Evolutionary conservation across 2,113 vertebrate genomes (phyloP).

Genomic region (Hippopotamus amphibius): DNA sequence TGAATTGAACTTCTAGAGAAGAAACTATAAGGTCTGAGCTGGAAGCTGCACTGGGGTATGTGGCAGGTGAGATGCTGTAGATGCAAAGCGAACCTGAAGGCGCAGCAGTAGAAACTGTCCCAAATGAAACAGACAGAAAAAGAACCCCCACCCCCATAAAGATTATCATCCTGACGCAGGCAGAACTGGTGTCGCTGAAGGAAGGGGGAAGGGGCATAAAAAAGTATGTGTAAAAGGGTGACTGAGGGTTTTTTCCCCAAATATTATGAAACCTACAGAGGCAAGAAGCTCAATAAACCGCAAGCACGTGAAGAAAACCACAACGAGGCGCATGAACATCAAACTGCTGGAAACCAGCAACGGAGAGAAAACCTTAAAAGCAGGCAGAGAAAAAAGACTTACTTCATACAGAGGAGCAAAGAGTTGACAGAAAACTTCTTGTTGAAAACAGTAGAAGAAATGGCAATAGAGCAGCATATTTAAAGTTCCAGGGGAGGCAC

Average conservation of each 20-base stretch:
- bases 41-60: neutral
- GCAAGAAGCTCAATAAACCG: neutral
- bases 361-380: neutral
- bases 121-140: neutral
- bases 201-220: too few relatives aligned
- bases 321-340: neutral
- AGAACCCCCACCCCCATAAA: too few relatives aligned
- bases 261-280: neutral
- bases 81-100: neutral
- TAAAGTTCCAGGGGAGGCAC: neutral
- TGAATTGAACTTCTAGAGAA: neutral
- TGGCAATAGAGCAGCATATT: neutral
- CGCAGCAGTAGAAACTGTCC: neutral
- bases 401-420: too few relatives aligned
- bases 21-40: neutral
- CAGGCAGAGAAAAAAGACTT: neutral
- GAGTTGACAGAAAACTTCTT: neutral
- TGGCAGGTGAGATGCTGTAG: rapidly evolving
- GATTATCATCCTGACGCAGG: rapidly evolving
- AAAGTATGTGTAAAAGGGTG: neutral
- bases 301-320: neutral
- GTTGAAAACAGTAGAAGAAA: neutral
- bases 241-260: neutral
- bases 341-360: neutral
- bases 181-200: neutral